phyloP scores from a whole-genome alignment of 2,797 vertebrate genomes.

The Carapus acus region DNA sequence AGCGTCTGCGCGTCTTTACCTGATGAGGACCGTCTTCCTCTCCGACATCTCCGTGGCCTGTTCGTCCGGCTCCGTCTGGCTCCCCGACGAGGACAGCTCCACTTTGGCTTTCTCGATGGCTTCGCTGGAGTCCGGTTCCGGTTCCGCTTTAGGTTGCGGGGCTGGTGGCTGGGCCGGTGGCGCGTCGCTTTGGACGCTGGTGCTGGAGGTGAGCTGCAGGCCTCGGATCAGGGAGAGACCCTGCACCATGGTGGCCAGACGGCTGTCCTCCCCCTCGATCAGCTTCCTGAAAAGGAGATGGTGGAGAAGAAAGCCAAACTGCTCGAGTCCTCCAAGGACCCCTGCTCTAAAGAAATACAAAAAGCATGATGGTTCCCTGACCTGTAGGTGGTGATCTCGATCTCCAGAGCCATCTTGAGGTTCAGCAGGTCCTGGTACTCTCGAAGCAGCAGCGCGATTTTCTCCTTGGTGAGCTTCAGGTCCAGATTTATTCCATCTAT shows the following conservation, averaged over 20 bases:
- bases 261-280: slow-evolving; percentile 74
- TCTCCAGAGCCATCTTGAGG: slow-evolving; percentile 76
- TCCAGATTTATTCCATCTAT: slow-evolving; percentile 62
- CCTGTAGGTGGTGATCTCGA: slow-evolving; percentile 79
- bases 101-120: neutral
- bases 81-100: slow-evolving; percentile 43
- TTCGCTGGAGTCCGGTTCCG: no score
- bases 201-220: slow-evolving; percentile 9
- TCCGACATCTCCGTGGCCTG: slow-evolving; percentile 67
- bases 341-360: neutral
- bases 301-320: neutral
- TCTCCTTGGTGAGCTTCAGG: slow-evolving; percentile 70
- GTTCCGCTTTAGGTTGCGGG: no score
- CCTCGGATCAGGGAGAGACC: slow-evolving; percentile 45
- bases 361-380: slow-evolving; percentile 29
- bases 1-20: slow-evolving; percentile 57
- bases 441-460: slow-evolving; percentile 70
- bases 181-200: neutral
- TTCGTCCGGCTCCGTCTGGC: slow-evolving; percentile 34
- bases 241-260: slow-evolving; percentile 63
- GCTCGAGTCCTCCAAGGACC: no score
- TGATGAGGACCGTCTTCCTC: slow-evolving; percentile 72
- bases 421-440: slow-evolving; percentile 79
- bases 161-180: slow-evolving; percentile 3
- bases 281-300: slow-evolving; percentile 63